Conservation (phyloP, 2,888 invertebrate species). For the Microplitis deprimator region DNA sequence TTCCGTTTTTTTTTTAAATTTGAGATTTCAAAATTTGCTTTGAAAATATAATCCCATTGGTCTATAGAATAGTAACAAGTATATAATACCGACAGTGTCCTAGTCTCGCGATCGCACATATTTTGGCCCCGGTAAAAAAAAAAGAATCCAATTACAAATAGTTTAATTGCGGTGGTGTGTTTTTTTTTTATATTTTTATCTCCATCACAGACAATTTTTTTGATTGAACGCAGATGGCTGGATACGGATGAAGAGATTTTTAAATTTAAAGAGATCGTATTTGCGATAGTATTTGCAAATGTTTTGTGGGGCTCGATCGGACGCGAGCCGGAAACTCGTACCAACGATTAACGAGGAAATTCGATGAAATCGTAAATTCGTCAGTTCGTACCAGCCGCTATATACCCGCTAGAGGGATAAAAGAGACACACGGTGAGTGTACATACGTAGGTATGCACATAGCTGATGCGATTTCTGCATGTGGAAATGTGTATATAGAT, state of each 20-base stretch:
- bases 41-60: no score
- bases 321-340: constrained; percentile 55
- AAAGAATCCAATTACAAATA: constrained; percentile 3
- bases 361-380: constrained; percentile 65
- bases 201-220: constrained; percentile 19
- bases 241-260: constrained; percentile 39
- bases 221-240: constrained; percentile 32
- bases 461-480: neutral
- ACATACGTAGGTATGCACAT: constrained; percentile 21
- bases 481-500: constrained; percentile 11
- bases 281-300: constrained; percentile 41
- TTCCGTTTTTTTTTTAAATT: no score
- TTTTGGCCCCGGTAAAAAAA: neutral
- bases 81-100: neutral
- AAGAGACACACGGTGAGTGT: constrained; percentile 44
- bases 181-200: constrained; percentile 30
- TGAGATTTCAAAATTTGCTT: no score
- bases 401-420: constrained; percentile 25
- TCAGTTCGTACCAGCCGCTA: constrained; percentile 36
- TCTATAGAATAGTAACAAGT: neutral
- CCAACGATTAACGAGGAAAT: constrained; percentile 64
- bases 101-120: constrained; percentile 16
- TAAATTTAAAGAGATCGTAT: constrained; percentile 41
- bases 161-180: constrained; percentile 17
- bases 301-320: constrained; percentile 48